Base-by-base conservation (phyloP, 2,888 invertebrate species). In the Drosophila nr. fundita region DNA sequence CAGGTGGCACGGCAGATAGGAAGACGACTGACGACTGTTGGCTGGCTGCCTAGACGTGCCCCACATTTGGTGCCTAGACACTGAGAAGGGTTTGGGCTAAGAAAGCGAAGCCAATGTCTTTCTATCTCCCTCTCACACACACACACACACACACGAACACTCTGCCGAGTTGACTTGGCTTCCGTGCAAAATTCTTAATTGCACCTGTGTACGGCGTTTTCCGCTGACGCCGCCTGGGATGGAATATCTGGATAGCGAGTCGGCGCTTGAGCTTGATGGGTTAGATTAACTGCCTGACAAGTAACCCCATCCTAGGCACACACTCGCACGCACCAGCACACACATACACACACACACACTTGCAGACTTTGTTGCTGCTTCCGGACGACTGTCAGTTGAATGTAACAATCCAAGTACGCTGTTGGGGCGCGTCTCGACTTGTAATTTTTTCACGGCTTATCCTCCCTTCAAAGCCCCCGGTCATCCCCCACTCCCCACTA, bases 261-360 rank as follows among this genome's bases (percentile, higher is more conserved):
- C 65, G 71, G 68, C 76, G 70, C 73, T 71, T 75, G 62, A 63
- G 71, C 89, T 84, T 90, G 90, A 90, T 87, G 87, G 87, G 73
- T 90, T 83, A 91, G 91, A 91, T 91, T 91, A 91, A 91, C 89
- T 91, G 83, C 89, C 90, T 91, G 92, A 89, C 91, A 91, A 83
- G 82, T 84, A 84, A 84, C 82, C 90, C 73, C 84, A 84, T 80
- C 78, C 78, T 76, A 74, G 55, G 64, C 61, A 73, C 60, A 70
- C 54, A 24, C 18, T 69, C 45, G 61, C 54, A 59, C 59, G 68
- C 64, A 71, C 30, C 45, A 21, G 45, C 45, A 52, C 57, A 59
- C 63, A 60, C 57, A 61, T 40, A 52, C 59, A 70, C 45, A 64
- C 58, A 61, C 55, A 61, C 55, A 32, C 59, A 66, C 42, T 55